Percentiles rank a stretch among this genome's conserved stretches.
Conservation (phyloP, 2,113 vertebrate species). For the Calonectris borealis region DNA sequence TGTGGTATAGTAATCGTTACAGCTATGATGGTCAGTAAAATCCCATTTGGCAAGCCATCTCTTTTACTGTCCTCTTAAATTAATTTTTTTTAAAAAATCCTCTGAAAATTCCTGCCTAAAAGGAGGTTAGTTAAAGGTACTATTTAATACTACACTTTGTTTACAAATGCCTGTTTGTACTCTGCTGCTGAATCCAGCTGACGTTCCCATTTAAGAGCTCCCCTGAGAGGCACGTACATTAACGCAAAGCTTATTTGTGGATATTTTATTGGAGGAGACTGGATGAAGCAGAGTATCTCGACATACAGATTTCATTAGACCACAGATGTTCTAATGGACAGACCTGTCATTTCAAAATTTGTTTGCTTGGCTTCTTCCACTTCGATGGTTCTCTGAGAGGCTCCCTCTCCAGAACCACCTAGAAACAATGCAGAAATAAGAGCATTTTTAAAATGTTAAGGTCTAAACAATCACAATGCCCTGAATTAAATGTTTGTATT, state of each 20-base stretch:
- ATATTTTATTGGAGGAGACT: conserved; percentile 31
- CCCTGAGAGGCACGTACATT: neutral
- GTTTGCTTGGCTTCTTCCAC: conserved; percentile 18
- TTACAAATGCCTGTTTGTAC: neutral
- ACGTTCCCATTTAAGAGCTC: neutral
- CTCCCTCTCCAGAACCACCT: neutral
- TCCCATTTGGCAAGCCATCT: neutral
- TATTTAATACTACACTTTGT: neutral
- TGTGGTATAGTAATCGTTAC: conserved; percentile 2
- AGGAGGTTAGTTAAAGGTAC: neutral
- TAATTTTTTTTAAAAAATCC: neutral
- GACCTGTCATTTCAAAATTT: conserved; percentile 46
- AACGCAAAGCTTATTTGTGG: conserved; percentile 43
- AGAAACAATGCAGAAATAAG: neutral
- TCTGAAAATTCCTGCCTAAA: conserved; percentile 6
- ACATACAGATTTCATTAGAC: conserved; percentile 54
- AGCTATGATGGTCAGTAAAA: conserved; percentile 19
- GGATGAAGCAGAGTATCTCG: neutral
- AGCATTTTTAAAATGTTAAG: conserved; percentile 11
- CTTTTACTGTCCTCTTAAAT: neutral
- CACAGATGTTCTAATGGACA: neutral
- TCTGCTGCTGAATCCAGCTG: neutral
- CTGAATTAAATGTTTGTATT: conserved; percentile 6
- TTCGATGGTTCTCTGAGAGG: conserved; percentile 9
- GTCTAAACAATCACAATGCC: neutral